Percentiles rank a stretch among this genome's conserved stretches.
Evolutionary conservation across 2,113 vertebrate species (phyloP).

Genomic region (Turdus rufiventris): DNA sequence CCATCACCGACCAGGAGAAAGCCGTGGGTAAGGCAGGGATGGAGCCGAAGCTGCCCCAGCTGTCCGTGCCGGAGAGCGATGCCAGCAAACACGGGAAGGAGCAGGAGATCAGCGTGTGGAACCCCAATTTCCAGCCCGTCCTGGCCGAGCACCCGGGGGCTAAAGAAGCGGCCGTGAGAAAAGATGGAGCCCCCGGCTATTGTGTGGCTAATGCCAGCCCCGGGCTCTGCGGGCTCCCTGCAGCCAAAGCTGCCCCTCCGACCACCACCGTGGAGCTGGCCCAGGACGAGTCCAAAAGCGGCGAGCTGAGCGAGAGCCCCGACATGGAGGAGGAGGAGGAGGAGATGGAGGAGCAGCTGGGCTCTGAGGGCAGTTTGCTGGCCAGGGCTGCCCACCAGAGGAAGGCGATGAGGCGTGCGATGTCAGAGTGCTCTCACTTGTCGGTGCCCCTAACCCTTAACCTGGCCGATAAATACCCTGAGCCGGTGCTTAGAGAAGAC

Average conservation of each 20-base stretch:
- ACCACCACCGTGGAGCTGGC: constrained; percentile 70
- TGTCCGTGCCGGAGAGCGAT: neutral
- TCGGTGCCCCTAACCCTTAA: constrained; percentile 85
- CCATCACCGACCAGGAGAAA: constrained; percentile 63
- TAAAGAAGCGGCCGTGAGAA: constrained; percentile 25
- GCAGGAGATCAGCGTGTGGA: constrained; percentile 72
- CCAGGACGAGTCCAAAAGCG: constrained; percentile 54
- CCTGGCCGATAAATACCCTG: constrained; percentile 88
- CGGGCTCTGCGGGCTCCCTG: neutral
- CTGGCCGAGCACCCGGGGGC: constrained; percentile 32
- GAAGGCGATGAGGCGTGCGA: constrained; percentile 87
- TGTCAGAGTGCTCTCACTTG: constrained; percentile 93
- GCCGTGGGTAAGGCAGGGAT: constrained; percentile 48
- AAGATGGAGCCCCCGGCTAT: constrained; percentile 70
- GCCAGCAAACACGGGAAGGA: constrained; percentile 20
- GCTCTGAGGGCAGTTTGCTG: constrained; percentile 62
- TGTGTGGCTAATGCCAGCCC: constrained; percentile 53
- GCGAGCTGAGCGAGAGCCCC: neutral
- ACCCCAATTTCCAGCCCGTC: constrained; percentile 66
- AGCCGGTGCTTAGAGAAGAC: constrained; percentile 64
- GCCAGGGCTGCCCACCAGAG: constrained; percentile 80
- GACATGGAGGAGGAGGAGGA: no score
- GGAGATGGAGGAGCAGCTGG: constrained; percentile 57
- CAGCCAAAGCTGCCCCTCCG: constrained; percentile 34
- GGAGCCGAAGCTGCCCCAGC: constrained; percentile 4